Evolutionary conservation across 2,888 invertebrate genomes (phyloP).

Genomic region (Drosophila neonasuta): DNA sequence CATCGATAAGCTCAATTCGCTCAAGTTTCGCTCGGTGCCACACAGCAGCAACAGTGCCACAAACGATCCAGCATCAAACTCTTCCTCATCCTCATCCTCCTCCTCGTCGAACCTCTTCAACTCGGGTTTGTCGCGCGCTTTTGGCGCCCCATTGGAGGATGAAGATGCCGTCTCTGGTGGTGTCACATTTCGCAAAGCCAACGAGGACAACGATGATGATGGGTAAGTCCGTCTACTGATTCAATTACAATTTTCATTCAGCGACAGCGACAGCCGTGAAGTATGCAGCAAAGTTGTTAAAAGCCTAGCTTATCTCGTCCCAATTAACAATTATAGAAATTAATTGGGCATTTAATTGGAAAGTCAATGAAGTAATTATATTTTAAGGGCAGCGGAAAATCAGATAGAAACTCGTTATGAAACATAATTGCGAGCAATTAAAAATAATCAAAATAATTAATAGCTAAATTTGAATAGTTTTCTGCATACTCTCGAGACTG

Average conservation of each 20-base stretch:
- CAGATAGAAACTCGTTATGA: too few relatives aligned
- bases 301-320: neutral
- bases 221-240: slow-evolving; percentile 31
- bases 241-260: slow-evolving; percentile 4
- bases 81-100: neutral
- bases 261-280: neutral
- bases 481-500: too few relatives aligned
- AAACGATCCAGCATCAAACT: slow-evolving; percentile 4
- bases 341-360: neutral
- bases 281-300: slow-evolving; percentile 12
- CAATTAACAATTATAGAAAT: neutral
- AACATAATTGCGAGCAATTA: too few relatives aligned
- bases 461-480: too few relatives aligned
- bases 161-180: slow-evolving; percentile 67
- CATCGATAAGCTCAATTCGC: slow-evolving; percentile 82
- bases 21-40: slow-evolving; percentile 79
- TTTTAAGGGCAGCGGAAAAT: too few relatives aligned
- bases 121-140: slow-evolving; percentile 70
- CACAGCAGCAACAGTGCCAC: slow-evolving; percentile 6
- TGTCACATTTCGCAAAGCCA: slow-evolving; percentile 70
- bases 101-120: slow-evolving; percentile 51
- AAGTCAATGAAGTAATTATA: too few relatives aligned
- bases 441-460: too few relatives aligned
- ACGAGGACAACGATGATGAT: slow-evolving; percentile 48
- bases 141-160: slow-evolving; percentile 74